phyloP scores from a whole-genome alignment of 2,113 vertebrate genomes.

The Cairina moschata region DNA sequence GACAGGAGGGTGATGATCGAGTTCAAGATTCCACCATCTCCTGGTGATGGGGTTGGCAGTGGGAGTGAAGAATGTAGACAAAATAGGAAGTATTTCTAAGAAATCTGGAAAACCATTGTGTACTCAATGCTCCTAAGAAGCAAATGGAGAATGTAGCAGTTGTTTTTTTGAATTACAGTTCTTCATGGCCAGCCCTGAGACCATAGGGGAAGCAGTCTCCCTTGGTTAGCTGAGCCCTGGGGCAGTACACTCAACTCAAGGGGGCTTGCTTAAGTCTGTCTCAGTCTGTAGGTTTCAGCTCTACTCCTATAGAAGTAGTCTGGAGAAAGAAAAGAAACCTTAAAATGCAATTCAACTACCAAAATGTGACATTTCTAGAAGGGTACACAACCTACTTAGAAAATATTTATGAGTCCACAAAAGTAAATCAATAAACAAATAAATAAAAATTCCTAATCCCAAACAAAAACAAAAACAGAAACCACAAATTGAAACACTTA shows the following conservation, averaged over 20 bases:
- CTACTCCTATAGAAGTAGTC: neutral
- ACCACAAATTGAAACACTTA: neutral
- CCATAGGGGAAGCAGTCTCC: fast-evolving
- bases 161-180: neutral
- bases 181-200: neutral
- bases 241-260: neutral
- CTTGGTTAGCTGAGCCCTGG: neutral
- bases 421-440: neutral
- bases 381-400: neutral
- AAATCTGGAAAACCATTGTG: neutral
- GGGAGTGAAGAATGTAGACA: neutral
- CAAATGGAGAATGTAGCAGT: neutral
- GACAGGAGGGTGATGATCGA: neutral
- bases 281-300: neutral
- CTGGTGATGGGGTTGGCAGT: neutral
- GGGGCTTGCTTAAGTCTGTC: neutral
- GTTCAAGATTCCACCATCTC: too few relatives aligned
- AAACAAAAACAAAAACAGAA: neutral
- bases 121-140: neutral
- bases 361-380: neutral
- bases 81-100: neutral
- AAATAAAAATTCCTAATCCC: too few relatives aligned
- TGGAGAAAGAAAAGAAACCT: neutral
- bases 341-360: neutral
- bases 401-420: neutral